phyloP scores from a whole-genome alignment of 2,113 vertebrate genomes.

The pig (Sus scrofa) region DNA sequence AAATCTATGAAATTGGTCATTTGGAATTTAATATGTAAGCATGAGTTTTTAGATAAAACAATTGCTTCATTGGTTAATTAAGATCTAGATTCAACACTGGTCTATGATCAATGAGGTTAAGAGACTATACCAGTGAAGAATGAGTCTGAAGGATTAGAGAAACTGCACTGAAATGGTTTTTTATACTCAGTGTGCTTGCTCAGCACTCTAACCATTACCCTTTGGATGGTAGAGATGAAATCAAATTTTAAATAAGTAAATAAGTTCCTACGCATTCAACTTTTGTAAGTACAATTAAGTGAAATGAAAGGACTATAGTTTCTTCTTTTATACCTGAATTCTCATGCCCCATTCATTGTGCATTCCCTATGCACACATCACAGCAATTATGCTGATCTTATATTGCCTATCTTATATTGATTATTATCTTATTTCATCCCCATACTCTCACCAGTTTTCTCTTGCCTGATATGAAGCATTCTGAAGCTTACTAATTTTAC shows the following conservation, averaged over 20 bases:
- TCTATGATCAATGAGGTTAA: background rate
- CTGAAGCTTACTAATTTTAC: background rate
- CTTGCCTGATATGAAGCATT: background rate
- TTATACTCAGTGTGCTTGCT: background rate
- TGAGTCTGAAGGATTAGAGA: background rate
- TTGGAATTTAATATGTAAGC: background rate
- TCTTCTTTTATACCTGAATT: background rate
- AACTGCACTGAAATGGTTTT: background rate
- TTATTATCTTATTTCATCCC: background rate
- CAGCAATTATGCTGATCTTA: background rate
- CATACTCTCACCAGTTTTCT: rapidly evolving
- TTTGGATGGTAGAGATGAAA: background rate
- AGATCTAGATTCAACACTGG: background rate
- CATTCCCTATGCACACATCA: background rate
- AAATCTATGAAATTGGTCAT: background rate
- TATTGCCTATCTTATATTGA: background rate
- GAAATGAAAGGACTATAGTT: background rate
- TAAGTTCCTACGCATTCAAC: background rate
- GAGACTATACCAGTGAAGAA: background rate
- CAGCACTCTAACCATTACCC: background rate
- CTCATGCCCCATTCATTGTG: background rate
- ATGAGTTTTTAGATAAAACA: background rate
- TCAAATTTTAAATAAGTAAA: background rate
- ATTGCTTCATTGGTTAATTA: background rate
- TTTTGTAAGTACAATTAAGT: rapidly evolving